Percentiles rank a stretch among this genome's conserved stretches.
These are phyloP conservation scores for Heliconius aoede DNA, from an alignment of 2,888 invertebrate genomes.

Conservation along the genomic window DNA sequence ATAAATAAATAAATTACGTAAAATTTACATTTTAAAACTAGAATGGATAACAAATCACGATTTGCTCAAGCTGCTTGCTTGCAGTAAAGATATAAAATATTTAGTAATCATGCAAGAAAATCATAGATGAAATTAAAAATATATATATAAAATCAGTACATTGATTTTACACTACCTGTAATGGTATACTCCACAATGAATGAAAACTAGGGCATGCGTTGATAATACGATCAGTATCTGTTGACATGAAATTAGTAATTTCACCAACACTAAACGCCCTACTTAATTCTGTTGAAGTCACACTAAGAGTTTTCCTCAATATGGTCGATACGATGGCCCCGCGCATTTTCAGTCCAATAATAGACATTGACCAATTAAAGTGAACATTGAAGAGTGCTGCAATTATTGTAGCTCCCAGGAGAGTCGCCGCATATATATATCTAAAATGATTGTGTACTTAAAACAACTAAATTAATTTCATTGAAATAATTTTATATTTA, in stretches of 20 bases:
- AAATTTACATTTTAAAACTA: too few species aligned
- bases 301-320: constrained; percentile 83
- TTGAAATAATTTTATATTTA: too few species aligned
- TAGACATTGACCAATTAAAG: constrained; percentile 93
- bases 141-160: not conserved
- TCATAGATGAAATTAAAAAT: too few species aligned
- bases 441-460: constrained; percentile 55
- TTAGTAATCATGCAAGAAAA: too few species aligned
- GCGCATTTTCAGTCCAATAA: constrained; percentile 93
- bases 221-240: constrained; percentile 96
- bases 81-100: too few species aligned
- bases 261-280: constrained; percentile 88
- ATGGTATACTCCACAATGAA: constrained; percentile 97
- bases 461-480: not conserved
- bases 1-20: too few species aligned
- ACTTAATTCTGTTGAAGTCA: constrained; percentile 75
- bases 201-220: constrained; percentile 98
- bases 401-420: constrained; percentile 78
- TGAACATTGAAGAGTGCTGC: constrained; percentile 91
- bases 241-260: constrained; percentile 98
- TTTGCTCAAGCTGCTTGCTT: too few species aligned
- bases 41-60: too few species aligned
- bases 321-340: constrained; percentile 91
- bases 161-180: constrained; percentile 86
- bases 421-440: constrained; percentile 72